Evolutionary conservation across 2,113 vertebrate genomes (phyloP), one percentile per base, ranked within the genome.

Genomic region (Equus przewalskii): DNA sequence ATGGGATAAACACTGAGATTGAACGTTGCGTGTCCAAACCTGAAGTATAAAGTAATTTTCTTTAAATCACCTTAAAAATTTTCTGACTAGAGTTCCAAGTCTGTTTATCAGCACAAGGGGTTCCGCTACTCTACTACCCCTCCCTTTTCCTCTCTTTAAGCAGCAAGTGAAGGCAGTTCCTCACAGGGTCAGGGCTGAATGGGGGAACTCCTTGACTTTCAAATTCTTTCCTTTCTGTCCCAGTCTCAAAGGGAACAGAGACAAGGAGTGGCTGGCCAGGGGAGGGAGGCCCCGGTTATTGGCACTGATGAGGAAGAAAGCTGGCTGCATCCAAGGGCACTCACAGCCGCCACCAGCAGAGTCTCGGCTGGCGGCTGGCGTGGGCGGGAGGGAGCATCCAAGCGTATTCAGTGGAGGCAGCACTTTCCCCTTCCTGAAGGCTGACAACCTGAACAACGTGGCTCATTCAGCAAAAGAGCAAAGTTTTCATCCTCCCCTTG

Each of bases 71-170:
- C 69, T 79, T 60, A 36, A 91, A 60, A 54, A 56, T 6, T 78
- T 80, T 56, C 81, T 88, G 56, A 65, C 54, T 58, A 65, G 89
- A 64, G 78, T 62, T 84, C 60, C 69, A 64, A 89, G 78, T 80
- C 44, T 49, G 4, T 73, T 11, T 56, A 56, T 89, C 16, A 67
- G 51, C 49, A 51, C 2, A 30, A 75, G 54, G 72, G 44, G 46
- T 41, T 28, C 51, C 18, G 9, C 82, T 84, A 41, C 69, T 80
- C 12, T 67, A 54, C 30, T 18, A 13, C 28, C 30, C 22, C 1
- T 22, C 4, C 11, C 24, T 15, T 1, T 18, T 80, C 60, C 81
- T 65, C 51, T 78, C 16, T 93, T 91, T 81, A 96, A 51, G 60
- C 49, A 69, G 76, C 75, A 88, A 69, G 46, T 80, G 24, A 75